Percentiles rank a stretch among this genome's conserved stretches.
Conservation (phyloP, 2,888 invertebrate genomes). For the Oscheius sp. region DNA sequence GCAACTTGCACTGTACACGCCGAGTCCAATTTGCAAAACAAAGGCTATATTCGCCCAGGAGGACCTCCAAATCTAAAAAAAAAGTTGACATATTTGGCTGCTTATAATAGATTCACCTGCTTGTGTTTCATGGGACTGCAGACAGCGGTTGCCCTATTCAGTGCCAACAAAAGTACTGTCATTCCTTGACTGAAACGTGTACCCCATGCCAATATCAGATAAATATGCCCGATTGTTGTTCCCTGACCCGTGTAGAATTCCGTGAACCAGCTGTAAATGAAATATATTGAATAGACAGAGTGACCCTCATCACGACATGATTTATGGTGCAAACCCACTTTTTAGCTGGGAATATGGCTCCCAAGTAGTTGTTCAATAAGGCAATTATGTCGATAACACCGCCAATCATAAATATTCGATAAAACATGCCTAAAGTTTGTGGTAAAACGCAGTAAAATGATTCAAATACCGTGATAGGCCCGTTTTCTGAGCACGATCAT, state of each 20-base stretch:
- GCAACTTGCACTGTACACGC: conserved; percentile 39
- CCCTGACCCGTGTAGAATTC: conserved; percentile 49
- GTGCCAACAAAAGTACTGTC: conserved; percentile 47
- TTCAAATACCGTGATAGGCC: conserved; percentile 42
- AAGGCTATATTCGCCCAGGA: conserved; percentile 41
- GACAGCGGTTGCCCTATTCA: conserved; percentile 55
- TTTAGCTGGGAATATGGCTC: conserved; percentile 48
- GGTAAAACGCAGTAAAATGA: not conserved
- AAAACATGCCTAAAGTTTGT: conserved; percentile 50
- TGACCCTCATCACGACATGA: not conserved
- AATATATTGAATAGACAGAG: not conserved
- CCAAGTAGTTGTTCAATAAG: conserved; percentile 50
- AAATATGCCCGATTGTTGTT: conserved; percentile 49
- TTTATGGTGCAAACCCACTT: not conserved
- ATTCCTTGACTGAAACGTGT: conserved; percentile 49
- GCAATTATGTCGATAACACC: conserved; percentile 49
- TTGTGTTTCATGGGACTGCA: conserved; percentile 53
- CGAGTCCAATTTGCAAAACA: conserved; percentile 47
- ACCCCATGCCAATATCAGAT: conserved; percentile 52
- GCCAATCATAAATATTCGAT: conserved; percentile 53
- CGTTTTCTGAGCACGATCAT: conserved; percentile 44
- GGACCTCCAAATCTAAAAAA: conserved; percentile 50
- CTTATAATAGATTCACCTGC: conserved; percentile 30
- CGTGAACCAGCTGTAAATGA: conserved; percentile 48
- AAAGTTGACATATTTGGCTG: not conserved